Conservation (phyloP, 1,140 invertebrate species). For the Hyles euphorbiae region DNA sequence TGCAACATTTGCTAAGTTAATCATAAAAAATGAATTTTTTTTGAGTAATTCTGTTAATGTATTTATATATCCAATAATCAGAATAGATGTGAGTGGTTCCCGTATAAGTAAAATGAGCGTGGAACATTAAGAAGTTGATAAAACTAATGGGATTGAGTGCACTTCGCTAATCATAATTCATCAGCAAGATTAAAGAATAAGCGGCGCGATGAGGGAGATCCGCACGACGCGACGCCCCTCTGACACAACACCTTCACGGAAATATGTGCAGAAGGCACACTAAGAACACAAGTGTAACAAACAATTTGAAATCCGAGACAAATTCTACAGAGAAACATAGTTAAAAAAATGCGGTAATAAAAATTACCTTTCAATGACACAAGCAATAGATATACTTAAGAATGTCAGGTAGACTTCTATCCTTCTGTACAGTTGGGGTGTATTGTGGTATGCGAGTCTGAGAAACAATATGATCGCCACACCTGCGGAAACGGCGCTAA, state of each 20-base stretch:
- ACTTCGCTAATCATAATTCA: slow-evolving; percentile 74
- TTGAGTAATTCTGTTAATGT: too few relatives aligned
- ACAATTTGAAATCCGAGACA: too few relatives aligned
- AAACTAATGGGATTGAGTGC: slow-evolving; percentile 66
- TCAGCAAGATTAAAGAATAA: slow-evolving; percentile 73
- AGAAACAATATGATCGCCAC: slow-evolving; percentile 70
- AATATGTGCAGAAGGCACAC: slow-evolving; percentile 2
- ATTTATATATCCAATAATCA: too few relatives aligned
- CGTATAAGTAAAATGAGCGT: too few relatives aligned
- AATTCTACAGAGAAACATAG: too few relatives aligned
- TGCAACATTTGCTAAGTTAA: too few relatives aligned
- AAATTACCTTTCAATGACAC: too few relatives aligned
- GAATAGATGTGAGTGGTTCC: too few relatives aligned
- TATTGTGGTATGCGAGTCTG: slow-evolving; percentile 24
- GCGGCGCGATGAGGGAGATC: slow-evolving; percentile 42
- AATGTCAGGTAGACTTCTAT: too few relatives aligned
- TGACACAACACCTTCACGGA: slow-evolving; percentile 10
- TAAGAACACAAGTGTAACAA: neutral
- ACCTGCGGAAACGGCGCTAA: slow-evolving; percentile 65
- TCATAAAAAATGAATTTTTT: too few relatives aligned
- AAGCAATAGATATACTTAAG: neutral
- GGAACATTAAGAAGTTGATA: too few relatives aligned
- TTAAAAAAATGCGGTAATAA: too few relatives aligned
- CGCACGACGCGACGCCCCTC: slow-evolving; percentile 13
- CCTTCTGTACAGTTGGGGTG: slow-evolving; percentile 5